Base-by-base conservation (phyloP, 2,113 vertebrate genomes). In the Archilochus colubris region DNA sequence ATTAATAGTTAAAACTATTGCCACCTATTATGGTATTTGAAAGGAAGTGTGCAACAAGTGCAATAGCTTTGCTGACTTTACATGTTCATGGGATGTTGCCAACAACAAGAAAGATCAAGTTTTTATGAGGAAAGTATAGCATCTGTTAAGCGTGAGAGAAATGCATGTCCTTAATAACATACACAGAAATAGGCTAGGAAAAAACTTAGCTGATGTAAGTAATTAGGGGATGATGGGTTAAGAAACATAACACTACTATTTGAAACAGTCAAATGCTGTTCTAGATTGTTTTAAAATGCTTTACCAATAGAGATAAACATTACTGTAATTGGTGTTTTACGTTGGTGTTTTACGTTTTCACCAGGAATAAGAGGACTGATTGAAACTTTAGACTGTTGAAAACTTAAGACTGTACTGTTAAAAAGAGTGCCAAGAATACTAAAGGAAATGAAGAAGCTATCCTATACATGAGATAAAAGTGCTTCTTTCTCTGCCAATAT, bases 381-480 rank as follows among this genome's bases (percentile, higher is more conserved):
- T 75, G 75, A 75, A 88, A 70, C 21, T 28, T 54, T n/a, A 38
- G 36, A 38, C 36, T 38, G 36, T 38, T 38, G 36, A 38, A 38
- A 38, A 38, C 36, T 38, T 38, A 38, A 10, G 36, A 38, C 36
- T 38, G 36, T 10, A 38, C 9, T 59, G 19, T 61, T 28, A 3
- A 68, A 48, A 90, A 61, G 23, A 4, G 6, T 59, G 28, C 21
- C 6, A 75, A 82, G 27, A 18, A 55, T 23, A 69, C 5, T 19
- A 28, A 61, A 61, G 12, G 24, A 80, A 76, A 22, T 12, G 0
- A 72, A 67, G 23, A 75, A 54, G 8, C 50, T 18, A 5, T 40
- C 17, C 16, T 31, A 19, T 10, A n/a, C 7, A 20, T 0, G 3
- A 5, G 17, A 58, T 4, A 21, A 58, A 5, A 38, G 14, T 6